Conservation (phyloP, 2,797 vertebrate genomes). For the Siniperca scherzeri region DNA sequence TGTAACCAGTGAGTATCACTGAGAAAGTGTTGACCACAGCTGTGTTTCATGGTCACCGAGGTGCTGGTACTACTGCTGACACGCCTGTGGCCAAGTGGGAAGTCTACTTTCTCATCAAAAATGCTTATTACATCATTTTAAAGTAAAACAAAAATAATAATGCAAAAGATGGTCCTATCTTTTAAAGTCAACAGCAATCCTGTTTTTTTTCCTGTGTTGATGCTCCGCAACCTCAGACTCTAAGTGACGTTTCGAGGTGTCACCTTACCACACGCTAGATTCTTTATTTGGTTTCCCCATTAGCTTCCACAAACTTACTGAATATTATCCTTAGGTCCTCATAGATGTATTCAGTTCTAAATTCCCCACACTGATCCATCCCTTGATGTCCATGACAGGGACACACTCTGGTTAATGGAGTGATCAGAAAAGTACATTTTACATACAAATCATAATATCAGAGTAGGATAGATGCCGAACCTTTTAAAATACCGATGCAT, state of each 20-base stretch:
- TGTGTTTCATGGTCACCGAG: not conserved
- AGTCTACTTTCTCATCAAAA: not conserved
- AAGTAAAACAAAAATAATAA: not conserved
- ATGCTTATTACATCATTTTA: not conserved
- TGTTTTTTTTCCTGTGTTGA: slow-evolving; percentile 1
- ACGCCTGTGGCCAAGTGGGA: not conserved
- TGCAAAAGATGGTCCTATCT: not conserved
- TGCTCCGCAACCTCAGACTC: not conserved
- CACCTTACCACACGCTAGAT: not conserved
- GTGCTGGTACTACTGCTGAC: not conserved
- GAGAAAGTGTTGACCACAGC: slow-evolving; percentile 12
- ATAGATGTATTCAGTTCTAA: not conserved
- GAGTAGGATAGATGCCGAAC: not conserved
- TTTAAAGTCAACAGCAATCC: not conserved
- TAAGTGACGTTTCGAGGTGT: not conserved
- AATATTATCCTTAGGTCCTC: not conserved
- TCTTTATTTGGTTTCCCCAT: not conserved
- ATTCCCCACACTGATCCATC: not conserved
- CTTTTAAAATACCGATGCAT: slow-evolving; percentile 11
- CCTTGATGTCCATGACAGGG: not conserved
- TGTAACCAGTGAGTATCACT: slow-evolving; percentile 5
- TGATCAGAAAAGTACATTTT: not conserved
- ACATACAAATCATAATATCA: slow-evolving; percentile 16
- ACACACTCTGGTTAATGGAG: not conserved
- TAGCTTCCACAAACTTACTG: not conserved